These are phyloP conservation scores for Sclerurus mexicanus DNA, from an alignment of 2,113 vertebrate species.

Conservation along the genomic window DNA sequence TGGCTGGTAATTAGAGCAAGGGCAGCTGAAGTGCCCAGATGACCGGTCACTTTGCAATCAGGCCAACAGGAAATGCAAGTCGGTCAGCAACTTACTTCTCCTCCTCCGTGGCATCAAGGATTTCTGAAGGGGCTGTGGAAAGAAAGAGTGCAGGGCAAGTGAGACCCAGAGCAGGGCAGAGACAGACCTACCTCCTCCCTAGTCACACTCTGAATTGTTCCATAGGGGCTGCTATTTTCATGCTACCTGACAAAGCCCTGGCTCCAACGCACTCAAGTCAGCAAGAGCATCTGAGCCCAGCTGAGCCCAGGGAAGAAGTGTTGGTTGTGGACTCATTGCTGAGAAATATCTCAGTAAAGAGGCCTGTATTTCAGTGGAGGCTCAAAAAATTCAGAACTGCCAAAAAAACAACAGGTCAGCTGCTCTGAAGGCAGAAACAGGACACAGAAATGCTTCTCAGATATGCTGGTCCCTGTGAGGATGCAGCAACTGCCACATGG, in stretches of 20 bases:
- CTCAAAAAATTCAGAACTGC: not conserved
- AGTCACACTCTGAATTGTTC: not conserved
- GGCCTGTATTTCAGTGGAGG: not conserved
- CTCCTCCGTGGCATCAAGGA: slow-evolving; percentile 87
- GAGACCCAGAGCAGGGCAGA: not conserved
- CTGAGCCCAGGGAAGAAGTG: not conserved
- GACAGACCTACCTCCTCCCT: not conserved
- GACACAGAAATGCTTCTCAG: not conserved
- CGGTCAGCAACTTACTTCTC: slow-evolving; percentile 83
- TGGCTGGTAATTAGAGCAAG: not conserved
- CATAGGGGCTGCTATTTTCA: not conserved
- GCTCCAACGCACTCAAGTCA: not conserved
- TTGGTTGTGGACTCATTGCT: not conserved
- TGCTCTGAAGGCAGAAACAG: not conserved
- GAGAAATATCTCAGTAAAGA: not conserved
- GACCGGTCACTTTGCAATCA: not conserved
- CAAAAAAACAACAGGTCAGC: not conserved
- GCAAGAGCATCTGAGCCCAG: not conserved
- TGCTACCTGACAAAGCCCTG: not conserved
- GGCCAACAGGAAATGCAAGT: not conserved
- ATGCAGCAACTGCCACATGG: not conserved
- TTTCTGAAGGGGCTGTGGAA: slow-evolving; percentile 82
- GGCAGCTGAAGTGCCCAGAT: not conserved
- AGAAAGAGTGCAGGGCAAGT: not conserved
- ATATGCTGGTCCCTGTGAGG: not conserved